Conservation (phyloP, 2,888 invertebrate species). For the Harpalus rubripes region DNA sequence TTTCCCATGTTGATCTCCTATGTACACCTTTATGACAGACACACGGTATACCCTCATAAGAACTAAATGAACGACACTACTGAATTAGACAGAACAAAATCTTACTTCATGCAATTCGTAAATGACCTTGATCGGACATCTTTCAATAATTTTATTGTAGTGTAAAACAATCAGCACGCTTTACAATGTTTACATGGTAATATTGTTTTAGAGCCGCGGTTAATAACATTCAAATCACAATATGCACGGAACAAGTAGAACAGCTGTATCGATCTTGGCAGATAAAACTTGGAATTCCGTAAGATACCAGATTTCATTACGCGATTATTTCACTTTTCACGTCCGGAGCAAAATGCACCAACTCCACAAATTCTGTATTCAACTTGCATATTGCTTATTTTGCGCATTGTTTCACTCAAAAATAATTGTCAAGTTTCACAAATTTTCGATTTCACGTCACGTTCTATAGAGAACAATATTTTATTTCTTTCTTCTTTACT, state of each 20-base stretch:
- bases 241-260: neutral
- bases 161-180: neutral
- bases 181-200: neutral
- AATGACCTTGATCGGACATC: too few relatives aligned
- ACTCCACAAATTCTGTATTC: constrained; percentile 27
- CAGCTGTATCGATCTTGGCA: constrained; percentile 40
- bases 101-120: too few relatives aligned
- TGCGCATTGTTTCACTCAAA: constrained; percentile 34
- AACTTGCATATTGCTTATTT: constrained; percentile 48
- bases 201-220: neutral
- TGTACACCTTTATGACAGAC: too few relatives aligned
- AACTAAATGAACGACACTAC: too few relatives aligned
- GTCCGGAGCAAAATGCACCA: constrained; percentile 28
- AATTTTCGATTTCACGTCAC: neutral
- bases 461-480: neutral
- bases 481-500: neutral
- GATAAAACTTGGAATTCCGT: constrained; percentile 35
- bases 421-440: constrained; percentile 13
- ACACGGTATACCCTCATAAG: too few relatives aligned
- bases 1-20: too few relatives aligned
- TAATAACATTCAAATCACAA: neutral
- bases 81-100: too few relatives aligned
- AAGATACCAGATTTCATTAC: constrained; percentile 44
- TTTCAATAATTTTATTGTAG: neutral
- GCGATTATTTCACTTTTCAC: constrained; percentile 48